phyloP scores from a whole-genome alignment of 2,888 invertebrate genomes.

The Pammene fasciana region DNA sequence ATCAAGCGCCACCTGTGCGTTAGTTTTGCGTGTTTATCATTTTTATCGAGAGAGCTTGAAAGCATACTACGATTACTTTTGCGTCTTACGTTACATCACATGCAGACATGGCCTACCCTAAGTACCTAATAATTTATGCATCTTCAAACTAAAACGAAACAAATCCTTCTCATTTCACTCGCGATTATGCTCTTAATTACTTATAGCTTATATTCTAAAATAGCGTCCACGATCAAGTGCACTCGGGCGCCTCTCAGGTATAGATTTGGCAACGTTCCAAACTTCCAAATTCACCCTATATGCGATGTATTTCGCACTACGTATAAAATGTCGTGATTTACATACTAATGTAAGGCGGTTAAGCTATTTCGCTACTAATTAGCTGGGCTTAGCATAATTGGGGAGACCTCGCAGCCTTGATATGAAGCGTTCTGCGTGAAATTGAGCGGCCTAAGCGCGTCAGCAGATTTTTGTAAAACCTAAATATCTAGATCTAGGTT shows the following conservation, averaged over 20 bases:
- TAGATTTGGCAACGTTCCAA: slow-evolving; percentile 6
- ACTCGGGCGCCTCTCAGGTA: slow-evolving; percentile 6
- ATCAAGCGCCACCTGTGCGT: background rate
- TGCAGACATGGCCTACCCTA: background rate
- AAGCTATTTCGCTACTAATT: background rate
- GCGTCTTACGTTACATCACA: slow-evolving; percentile 6
- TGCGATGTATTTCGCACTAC: background rate
- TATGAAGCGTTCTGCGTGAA: background rate
- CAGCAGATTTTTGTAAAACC: slow-evolving; percentile 11
- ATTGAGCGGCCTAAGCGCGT: background rate
- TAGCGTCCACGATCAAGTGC: background rate
- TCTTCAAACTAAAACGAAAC: too few species aligned
- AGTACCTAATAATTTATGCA: background rate
- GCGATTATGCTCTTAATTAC: too few species aligned
- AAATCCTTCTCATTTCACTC: too few species aligned
- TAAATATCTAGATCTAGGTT: slow-evolving; percentile 10
- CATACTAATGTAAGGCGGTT: background rate
- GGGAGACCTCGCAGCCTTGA: background rate
- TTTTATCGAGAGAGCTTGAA: too few species aligned
- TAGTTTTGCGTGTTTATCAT: too few species aligned
- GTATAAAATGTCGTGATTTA: background rate
- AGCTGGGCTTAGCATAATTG: background rate
- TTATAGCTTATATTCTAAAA: too few species aligned
- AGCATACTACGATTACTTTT: background rate
- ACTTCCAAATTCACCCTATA: slow-evolving; percentile 7